phyloP scores from a whole-genome alignment of 2,113 vertebrate species.

The Nettapus auritus region DNA sequence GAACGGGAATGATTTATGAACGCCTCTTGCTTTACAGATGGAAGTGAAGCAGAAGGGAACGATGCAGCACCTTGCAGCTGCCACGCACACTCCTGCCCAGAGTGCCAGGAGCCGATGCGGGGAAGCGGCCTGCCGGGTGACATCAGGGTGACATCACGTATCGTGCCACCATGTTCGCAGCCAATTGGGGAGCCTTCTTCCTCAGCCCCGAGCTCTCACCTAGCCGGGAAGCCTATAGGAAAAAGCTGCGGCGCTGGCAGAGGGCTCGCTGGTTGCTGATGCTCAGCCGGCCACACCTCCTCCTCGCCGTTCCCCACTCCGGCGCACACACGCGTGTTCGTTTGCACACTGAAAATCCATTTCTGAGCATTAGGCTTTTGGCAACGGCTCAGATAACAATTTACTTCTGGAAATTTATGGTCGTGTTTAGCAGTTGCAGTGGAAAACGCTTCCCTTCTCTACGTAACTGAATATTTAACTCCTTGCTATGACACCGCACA shows the following conservation, averaged over 20 bases:
- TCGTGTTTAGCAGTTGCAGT: background rate
- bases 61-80: background rate
- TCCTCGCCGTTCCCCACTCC: background rate
- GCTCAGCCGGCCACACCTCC: background rate
- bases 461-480: background rate
- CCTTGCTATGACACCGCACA: background rate
- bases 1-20: background rate
- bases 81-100: background rate
- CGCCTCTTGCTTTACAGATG: background rate
- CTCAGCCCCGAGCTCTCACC: background rate
- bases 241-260: background rate
- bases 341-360: rapidly evolving
- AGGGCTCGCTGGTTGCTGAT: rapidly evolving
- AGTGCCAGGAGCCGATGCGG: background rate
- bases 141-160: slow-evolving; percentile 68
- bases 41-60: background rate
- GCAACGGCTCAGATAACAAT: rapidly evolving
- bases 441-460: background rate
- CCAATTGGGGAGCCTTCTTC: slow-evolving; percentile 18
- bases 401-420: rapidly evolving
- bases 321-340: rapidly evolving
- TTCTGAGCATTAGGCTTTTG: rapidly evolving
- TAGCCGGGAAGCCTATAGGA: slow-evolving; percentile 1
- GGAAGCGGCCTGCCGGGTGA: slow-evolving; percentile 1
- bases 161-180: slow-evolving; percentile 10